A percentile compares a stretch with the other conserved stretches of the same genome.
Conservation (phyloP, 2,113 vertebrate species). For the Lepus europaeus region DNA sequence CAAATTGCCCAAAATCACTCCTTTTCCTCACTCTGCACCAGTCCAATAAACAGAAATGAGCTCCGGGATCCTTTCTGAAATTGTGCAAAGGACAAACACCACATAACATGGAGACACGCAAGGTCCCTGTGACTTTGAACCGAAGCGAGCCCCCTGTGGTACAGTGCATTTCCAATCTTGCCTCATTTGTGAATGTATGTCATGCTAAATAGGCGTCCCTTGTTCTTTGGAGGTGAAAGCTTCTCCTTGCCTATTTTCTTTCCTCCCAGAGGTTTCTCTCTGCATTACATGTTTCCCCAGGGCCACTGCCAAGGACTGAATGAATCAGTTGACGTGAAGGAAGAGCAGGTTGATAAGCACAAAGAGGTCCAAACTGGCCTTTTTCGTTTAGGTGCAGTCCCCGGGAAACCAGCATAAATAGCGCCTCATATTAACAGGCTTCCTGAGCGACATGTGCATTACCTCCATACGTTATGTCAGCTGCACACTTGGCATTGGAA, state of each 20-base stretch:
- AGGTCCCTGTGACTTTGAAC: conserved; percentile 73
- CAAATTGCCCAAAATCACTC: conserved; percentile 56
- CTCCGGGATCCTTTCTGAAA: conserved; percentile 35
- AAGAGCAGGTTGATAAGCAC: conserved; percentile 56
- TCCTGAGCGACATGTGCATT: neutral
- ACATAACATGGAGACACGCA: neutral
- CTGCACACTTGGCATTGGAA: neutral
- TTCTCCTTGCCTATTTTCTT: conserved; percentile 60
- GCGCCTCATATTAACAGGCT: neutral
- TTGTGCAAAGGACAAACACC: conserved; percentile 41
- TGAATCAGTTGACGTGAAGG: conserved; percentile 48
- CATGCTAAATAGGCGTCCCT: conserved; percentile 53
- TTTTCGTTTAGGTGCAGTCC: conserved; percentile 52
- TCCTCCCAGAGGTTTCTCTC: conserved; percentile 57
- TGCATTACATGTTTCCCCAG: conserved; percentile 47
- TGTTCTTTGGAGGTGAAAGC: neutral
- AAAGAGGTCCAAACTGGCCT: conserved; percentile 55
- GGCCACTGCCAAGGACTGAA: conserved; percentile 35
- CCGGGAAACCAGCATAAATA: conserved; percentile 59
- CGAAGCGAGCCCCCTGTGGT: conserved; percentile 5
- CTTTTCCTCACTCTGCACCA: conserved; percentile 50
- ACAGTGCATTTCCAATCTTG: conserved; percentile 7
- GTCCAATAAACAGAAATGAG: conserved; percentile 56
- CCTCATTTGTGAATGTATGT: conserved; percentile 49
- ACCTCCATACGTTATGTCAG: conserved; percentile 25